Evolutionary conservation across 2,113 vertebrate genomes (phyloP).

Genomic region (Tachuris rubrigastra): DNA sequence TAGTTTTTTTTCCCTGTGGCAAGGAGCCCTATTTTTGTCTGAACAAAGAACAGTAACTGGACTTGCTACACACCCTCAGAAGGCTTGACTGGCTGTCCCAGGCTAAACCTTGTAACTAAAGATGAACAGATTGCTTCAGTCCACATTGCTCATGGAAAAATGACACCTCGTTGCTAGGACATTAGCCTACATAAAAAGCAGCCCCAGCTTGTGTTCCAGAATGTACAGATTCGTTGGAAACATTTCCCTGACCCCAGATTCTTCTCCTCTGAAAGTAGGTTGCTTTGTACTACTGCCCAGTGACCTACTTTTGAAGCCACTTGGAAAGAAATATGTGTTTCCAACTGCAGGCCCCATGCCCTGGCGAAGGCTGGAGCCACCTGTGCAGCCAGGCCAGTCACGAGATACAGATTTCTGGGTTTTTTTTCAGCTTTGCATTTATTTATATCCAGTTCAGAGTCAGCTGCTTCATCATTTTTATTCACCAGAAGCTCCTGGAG

Average conservation of each 20-base stretch:
- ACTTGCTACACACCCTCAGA: background rate
- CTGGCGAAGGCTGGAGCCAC: constrained; percentile 34
- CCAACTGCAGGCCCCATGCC: background rate
- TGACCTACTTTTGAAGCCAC: constrained; percentile 52
- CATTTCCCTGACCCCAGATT: background rate
- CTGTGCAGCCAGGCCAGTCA: constrained; percentile 23
- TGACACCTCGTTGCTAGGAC: background rate
- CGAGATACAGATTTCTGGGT: background rate
- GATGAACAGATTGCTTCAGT: constrained; percentile 28
- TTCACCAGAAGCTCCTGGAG: background rate
- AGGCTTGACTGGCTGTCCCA: background rate
- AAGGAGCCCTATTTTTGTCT: background rate
- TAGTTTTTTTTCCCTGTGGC: background rate
- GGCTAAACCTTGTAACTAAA: background rate
- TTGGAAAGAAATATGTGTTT: constrained; percentile 25
- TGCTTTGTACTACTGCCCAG: constrained; percentile 30
- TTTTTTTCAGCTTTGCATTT: background rate
- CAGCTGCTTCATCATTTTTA: background rate
- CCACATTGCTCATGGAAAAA: background rate
- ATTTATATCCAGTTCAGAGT: constrained; percentile 19
- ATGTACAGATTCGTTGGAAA: background rate
- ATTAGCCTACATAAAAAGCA: background rate
- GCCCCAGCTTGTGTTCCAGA: constrained; percentile 13
- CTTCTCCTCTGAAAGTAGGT: constrained; percentile 36
- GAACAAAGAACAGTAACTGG: background rate